Evolutionary conservation across 2,888 invertebrate species (phyloP), one percentile per base, ranked within the genome.

Genomic region (Cephalotes varians): DNA sequence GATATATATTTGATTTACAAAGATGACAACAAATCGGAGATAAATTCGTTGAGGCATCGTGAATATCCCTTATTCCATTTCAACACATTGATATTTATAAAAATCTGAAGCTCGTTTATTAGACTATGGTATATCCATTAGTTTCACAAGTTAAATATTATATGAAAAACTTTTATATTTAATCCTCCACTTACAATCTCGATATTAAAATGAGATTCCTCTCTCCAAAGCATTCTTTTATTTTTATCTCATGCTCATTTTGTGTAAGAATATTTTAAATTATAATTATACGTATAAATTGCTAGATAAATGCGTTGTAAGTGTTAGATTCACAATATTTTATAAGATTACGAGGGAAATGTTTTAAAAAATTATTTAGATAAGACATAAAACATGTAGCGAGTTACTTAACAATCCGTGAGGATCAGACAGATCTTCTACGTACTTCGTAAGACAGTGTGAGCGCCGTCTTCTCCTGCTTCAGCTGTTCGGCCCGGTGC

Each of bases 371-470:
- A 60, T 60, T 60, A 15, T 31, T 25, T 18, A 9, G 28, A 10
- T 7, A 73, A 28, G 28, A 73, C 21, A 4, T 28, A 47, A 67
- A 25, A 28, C n/a, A n/a, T 10, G 56, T 18, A 58, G 15, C 18
- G 4, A 72, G 9, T 44, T 58, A 73, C 7, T 72, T 58, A 72
- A 40, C 58, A 49, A 69, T 44, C n/a, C n/a, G 9, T n/a, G 31
- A 71, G 51, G 4, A 58, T 40, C 21, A 47, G 3, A 37, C 21
- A 37, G 15, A 1, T 37, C 37, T 58, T n/a, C n/a, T 74, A 71
- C 81, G 82, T 92, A 97, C 97, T 96, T 97, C 97, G 93, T 97
- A 96, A 83, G 97, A 97, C 89, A 96, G 95, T 87, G 97, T 96
- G 87, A 97, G 95, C 44, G 97, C 96, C 85, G 96, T 96, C 93